Conservation (phyloP, 2,113 vertebrate genomes). For the Dicentrarchus labrax region DNA sequence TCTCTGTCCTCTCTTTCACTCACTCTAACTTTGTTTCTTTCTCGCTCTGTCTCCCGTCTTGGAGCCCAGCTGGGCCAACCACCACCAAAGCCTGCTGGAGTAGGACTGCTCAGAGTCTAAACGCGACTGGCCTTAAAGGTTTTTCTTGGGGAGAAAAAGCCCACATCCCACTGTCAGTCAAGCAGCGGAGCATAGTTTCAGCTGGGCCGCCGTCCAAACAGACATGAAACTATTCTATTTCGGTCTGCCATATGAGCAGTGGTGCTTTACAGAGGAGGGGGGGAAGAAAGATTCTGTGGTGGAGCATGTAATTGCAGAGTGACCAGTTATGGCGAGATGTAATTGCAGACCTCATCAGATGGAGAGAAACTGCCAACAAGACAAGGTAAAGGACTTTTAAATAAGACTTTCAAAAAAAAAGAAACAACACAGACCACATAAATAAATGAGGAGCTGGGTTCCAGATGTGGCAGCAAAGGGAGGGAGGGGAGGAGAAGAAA, state of each 20-base stretch:
- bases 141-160: conserved; percentile 82
- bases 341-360: conserved; percentile 90
- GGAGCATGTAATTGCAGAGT: conserved; percentile 86
- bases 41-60: conserved; percentile 20
- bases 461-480: conserved; percentile 83
- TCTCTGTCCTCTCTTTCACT: conserved; percentile 29
- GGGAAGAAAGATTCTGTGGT: conserved; percentile 82
- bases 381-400: conserved; percentile 81
- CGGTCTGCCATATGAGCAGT: conserved; percentile 87
- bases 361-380: conserved; percentile 70
- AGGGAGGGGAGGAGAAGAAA: conserved; percentile 52
- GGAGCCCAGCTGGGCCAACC: conserved; percentile 58
- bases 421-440: conserved; percentile 80
- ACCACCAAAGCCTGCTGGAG: conserved; percentile 66
- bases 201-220: conserved; percentile 90
- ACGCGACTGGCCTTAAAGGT: conserved; percentile 81
- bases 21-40: conserved; percentile 34
- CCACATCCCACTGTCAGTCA: conserved; percentile 89
- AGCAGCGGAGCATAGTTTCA: conserved; percentile 86
- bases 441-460: conserved; percentile 85
- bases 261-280: conserved; percentile 66
- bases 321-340: conserved; percentile 86
- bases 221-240: conserved; percentile 93
- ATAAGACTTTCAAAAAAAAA: conserved; percentile 62
- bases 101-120: conserved; percentile 73